Base-by-base conservation (phyloP, 2,113 vertebrate species). In the Osmerus eperlanus region DNA sequence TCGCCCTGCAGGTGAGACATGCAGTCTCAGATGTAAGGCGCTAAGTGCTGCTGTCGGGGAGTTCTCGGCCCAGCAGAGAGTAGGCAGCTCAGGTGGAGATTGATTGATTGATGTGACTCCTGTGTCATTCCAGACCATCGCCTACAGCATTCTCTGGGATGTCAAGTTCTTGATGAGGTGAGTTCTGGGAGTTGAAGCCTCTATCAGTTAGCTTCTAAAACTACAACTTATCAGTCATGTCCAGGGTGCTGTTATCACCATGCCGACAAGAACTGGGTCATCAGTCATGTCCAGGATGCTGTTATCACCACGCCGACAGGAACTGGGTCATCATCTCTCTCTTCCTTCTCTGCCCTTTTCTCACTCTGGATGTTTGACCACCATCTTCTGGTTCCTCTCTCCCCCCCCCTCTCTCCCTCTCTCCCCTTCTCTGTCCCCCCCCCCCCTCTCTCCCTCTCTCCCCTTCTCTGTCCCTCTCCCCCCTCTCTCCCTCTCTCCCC, bases 81-180 rank as follows among this genome's bases (percentile, higher is more conserved):
- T 3, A 32, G 29, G 3, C 5, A 41, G 36, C 3, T 7, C 36
- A 8, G 36, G 1, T 11, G 5, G 6, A 41, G 36, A 41, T 41
- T 41, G 36, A 41, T 41, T 41, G 7, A 41, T 9, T 41, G 36
- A 41, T 41, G 2, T 81, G 4, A 64, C 25, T 70, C 7, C 5
- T 82, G 3, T 89, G 16, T 78, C 55, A 73, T 80, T 77, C 81
- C 90, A 99, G 97, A 99, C 97, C 3, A 92, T 99, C 65, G 97
- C 96, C 54, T 99, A 99, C 91, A 99, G 97, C 92, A 99, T 99
- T 86, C 87, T 99, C 79, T 99, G 97, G 97, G 97, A 99, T 84
- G 86, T 99, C 73, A 99, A 99, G 86, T 99, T 99, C 88, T 81
- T 99, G 91, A 96, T 99, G 97, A 97, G 97, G 97, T 98, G 88